Percentiles rank a stretch among this genome's conserved stretches.
These are phyloP conservation scores for Hypothenemus hampei DNA, from an alignment of 1,140 invertebrate genomes.

Conservation along the genomic window DNA sequence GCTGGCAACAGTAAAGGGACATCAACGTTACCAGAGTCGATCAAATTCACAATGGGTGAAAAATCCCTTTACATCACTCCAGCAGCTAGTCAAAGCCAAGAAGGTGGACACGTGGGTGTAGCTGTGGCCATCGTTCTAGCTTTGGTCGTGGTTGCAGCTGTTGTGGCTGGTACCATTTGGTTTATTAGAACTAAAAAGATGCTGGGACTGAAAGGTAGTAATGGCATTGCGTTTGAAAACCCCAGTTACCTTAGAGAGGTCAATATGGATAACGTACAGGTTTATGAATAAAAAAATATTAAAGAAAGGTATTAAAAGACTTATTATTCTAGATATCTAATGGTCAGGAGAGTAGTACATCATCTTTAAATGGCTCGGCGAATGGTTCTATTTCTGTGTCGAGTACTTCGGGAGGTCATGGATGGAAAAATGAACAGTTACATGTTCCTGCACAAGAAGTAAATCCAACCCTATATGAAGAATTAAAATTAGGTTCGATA, in stretches of 20 bases:
- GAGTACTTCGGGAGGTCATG: constrained; percentile 42
- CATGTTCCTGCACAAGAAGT: constrained; percentile 55
- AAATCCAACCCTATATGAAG: constrained; percentile 70
- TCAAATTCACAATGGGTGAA: constrained; percentile 67
- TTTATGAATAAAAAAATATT: constrained; percentile 42
- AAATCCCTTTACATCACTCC: constrained; percentile 56
- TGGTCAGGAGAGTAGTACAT: constrained; percentile 29
- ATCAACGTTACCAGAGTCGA: constrained; percentile 64
- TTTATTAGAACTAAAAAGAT: constrained; percentile 60
- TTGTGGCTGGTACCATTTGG: constrained; percentile 59
- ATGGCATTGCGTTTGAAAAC: constrained; percentile 79
- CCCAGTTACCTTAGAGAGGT: constrained; percentile 75
- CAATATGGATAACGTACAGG: constrained; percentile 65
- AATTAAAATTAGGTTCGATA: constrained; percentile 60
- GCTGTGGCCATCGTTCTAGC: constrained; percentile 62
- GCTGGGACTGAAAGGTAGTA: constrained; percentile 52
- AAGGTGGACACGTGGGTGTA: constrained; percentile 52
- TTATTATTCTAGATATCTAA: constrained; percentile 34
- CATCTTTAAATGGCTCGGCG: constrained; percentile 38
- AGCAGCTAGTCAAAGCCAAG: constrained; percentile 51
- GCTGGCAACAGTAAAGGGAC: constrained; percentile 75
- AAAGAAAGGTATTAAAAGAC: neutral
- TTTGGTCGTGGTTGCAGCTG: constrained; percentile 57
- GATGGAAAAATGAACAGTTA: constrained; percentile 46
- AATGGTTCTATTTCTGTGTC: constrained; percentile 43